phyloP scores from a whole-genome alignment of 2,888 invertebrate genomes.

The Epistrophe grossulariae region DNA sequence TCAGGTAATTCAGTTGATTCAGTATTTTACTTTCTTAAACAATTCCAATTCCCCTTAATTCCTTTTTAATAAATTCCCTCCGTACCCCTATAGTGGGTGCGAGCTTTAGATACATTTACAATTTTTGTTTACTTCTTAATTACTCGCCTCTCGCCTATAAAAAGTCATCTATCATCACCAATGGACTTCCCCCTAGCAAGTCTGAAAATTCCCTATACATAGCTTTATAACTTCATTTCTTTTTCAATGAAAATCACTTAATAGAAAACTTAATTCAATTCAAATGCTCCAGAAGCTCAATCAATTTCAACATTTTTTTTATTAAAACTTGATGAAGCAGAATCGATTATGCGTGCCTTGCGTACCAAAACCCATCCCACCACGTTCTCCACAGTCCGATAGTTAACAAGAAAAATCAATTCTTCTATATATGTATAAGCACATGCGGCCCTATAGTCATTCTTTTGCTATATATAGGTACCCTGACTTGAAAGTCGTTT shows the following conservation, averaged over 20 bases:
- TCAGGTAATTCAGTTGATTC: background rate
- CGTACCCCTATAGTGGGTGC: background rate
- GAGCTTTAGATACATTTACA: background rate
- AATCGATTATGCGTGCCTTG: slow-evolving; percentile 47
- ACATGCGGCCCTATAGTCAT: slow-evolving; percentile 20
- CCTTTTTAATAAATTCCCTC: background rate
- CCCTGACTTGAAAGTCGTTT: background rate
- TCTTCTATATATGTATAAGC: slow-evolving; percentile 4
- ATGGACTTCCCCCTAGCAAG: background rate
- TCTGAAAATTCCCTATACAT: background rate
- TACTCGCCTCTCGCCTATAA: background rate
- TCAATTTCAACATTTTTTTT: slow-evolving; percentile 57
- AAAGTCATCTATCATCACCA: background rate
- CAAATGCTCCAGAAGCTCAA: slow-evolving; percentile 45
- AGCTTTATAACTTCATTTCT: background rate
- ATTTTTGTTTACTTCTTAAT: slow-evolving; percentile 4
- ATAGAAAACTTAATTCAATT: slow-evolving; percentile 41
- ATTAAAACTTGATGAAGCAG: slow-evolving; percentile 69
- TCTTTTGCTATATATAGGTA: background rate
- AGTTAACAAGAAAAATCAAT: slow-evolving; percentile 29
- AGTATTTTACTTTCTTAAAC: too few relatives aligned
- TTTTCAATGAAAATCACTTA: slow-evolving; percentile 40
- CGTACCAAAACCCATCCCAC: background rate
- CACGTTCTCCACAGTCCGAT: background rate
- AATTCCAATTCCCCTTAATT: background rate